A percentile compares a stretch with the other conserved stretches of the same genome.
These are phyloP conservation scores for Cebus imitator DNA, from an alignment of 2,113 vertebrate genomes.

Conservation along the genomic window DNA sequence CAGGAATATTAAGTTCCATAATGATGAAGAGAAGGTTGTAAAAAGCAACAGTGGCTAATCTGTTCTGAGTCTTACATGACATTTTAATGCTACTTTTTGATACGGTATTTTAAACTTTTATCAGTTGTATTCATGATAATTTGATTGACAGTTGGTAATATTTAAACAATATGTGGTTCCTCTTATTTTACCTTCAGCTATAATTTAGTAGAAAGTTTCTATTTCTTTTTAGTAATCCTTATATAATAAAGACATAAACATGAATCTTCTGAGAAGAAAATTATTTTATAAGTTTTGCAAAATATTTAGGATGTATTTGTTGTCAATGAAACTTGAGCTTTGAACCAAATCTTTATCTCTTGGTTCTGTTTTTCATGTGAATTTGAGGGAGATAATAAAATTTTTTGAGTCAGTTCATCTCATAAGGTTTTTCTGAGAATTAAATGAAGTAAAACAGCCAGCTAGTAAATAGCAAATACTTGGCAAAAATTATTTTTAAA, in stretches of 20 bases:
- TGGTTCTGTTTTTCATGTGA: neutral
- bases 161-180: neutral
- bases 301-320: neutral
- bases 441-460: neutral
- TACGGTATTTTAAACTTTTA: neutral
- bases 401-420: slow-evolving; percentile 25
- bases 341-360: slow-evolving; percentile 23
- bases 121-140: neutral
- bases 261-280: slow-evolving; percentile 30
- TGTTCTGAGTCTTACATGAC: neutral
- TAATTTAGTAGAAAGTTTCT: slow-evolving; percentile 12
- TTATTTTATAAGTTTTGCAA: slow-evolving; percentile 9
- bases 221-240: neutral
- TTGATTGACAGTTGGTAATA: slow-evolving; percentile 32
- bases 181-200: neutral
- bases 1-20: slow-evolving; percentile 38
- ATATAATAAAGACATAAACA: slow-evolving; percentile 30
- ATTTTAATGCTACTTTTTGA: neutral
- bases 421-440: neutral
- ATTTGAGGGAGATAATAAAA: neutral
- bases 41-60: neutral
- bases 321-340: neutral
- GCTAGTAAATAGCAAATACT: slow-evolving; percentile 1
- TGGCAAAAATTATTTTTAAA: slow-evolving; percentile 50
- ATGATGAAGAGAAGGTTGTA: neutral